phyloP scores from a whole-genome alignment of 2,113 vertebrate genomes.

The Cheirogaleus medius region DNA sequence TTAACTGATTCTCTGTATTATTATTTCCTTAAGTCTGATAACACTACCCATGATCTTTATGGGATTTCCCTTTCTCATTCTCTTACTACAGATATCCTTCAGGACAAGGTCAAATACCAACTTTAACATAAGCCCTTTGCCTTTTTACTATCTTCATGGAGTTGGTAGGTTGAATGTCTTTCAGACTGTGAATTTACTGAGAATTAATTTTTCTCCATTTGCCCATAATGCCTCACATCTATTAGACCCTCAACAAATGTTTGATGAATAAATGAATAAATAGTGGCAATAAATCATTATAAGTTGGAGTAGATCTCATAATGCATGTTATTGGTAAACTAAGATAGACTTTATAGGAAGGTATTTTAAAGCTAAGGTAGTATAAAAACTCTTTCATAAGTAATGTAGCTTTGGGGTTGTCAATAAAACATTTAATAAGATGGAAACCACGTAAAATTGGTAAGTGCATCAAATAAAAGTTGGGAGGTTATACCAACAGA shows the following conservation, averaged over 20 bases:
- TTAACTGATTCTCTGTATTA: neutral
- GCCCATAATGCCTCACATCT: neutral
- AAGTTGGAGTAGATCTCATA: constrained; percentile 28
- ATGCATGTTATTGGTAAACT: constrained; percentile 3
- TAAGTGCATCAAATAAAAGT: neutral
- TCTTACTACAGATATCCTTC: neutral
- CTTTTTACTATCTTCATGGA: neutral
- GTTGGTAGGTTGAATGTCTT: neutral
- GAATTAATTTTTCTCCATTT: constrained; percentile 44
- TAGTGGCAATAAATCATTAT: constrained; percentile 5
- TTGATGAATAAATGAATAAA: constrained; percentile 48
- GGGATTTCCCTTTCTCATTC: neutral
- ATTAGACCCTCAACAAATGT: neutral
- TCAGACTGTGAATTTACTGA: neutral
- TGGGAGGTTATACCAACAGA: neutral
- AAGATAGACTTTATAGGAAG: neutral
- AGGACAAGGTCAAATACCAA: neutral
- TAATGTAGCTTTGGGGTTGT: neutral
- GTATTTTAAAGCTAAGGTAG: constrained; percentile 14
- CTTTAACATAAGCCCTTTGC: neutral
- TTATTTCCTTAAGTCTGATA: constrained; percentile 14
- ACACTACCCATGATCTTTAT: neutral
- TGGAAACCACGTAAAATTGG: neutral
- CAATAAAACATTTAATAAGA: constrained; percentile 9
- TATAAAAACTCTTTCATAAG: neutral